Evolutionary conservation across 1,140 invertebrate species (phyloP), one percentile per base, ranked within the genome.

Genomic region (Tetramorium parvispinum): DNA sequence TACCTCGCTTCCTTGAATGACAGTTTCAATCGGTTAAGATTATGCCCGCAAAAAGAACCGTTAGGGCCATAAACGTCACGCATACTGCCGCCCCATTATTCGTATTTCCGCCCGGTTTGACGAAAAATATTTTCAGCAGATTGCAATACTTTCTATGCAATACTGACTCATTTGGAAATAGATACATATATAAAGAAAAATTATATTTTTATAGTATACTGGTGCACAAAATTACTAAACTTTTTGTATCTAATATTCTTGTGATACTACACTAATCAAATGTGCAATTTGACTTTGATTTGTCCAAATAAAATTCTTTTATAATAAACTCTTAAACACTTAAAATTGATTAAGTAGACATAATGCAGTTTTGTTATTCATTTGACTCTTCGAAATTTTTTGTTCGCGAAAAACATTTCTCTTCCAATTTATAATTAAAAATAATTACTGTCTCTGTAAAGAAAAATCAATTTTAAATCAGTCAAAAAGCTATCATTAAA

Each of bases 11-110:
- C 37, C 2, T 13, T 59, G 57, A 59, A 83, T 61, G 68, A 75
- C 68, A 49, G 57, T 83, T 83, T 83, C 68, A 10, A 76, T 85
- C 71, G 55, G 7, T 40, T 51, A n/a, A 85, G 71, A 85, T 85
- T 81, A 43, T 57, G 78, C 51, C 63, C 24, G 65, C 46, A 53
- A 55, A 53, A 70, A 55, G 78, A 37, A 68, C 78, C 78, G 78
- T 81, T 81, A 81, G 61, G 75, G 51, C 78, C 27, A 32, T 81
- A 81, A 81, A 81, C 63, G 46, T 81, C 65, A 81, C 78, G 78
- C 57, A 46, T 49, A 61, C 75, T 37, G 57, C 43, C 43, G 40
- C 63, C n/a, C 75, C 75, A 78, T 63, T 78, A 46, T 16, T 59
- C 40, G 51, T 8, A 75, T 24, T 78, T 61, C 57, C 40, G 57